Base-by-base conservation (phyloP, 2,113 vertebrate species). In the Pluvianellus socialis region DNA sequence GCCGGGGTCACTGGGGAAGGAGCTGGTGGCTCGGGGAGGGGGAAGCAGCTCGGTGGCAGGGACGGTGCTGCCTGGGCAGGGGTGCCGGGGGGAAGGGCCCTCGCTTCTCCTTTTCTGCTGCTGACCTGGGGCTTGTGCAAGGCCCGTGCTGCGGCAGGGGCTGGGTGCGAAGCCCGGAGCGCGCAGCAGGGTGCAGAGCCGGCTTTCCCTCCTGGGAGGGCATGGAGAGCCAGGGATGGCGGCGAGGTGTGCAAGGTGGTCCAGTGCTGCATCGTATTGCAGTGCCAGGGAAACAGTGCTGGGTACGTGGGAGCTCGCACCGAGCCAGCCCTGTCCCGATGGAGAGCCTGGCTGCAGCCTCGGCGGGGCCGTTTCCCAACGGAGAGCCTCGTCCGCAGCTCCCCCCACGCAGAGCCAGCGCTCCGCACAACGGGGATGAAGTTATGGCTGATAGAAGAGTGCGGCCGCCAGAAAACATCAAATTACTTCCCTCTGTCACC, bases 301-400 rank as follows among this genome's bases (percentile, higher is more conserved):
- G 1, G 13, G 62, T 27, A 18, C 1, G 1, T 11, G 53, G 30
- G 33, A 66, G 22, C 23, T 10, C 20, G 10, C 5, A 9, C 17
- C 0, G 2, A 68, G n/a, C n/a, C 35, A 8, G 12, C 30, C 16
- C 33, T 33, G 63, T 44, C 49, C 28, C 35, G 28, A 16, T 4
- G 32, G 55, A 95, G 44, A 74, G 38, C 65, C 44, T 68, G 79
- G 35, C 74, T 38, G 12, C 70, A 42, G 58, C 59, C 50, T 35
- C 2, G 0, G 4, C 0, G 0, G 49, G 65, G 27, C 26, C 33
- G 7, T 73, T 59, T 63, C 49, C 53, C 1, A 0, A 30, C 0
- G 4, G 42, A 22, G 32, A 84, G 10, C 65, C 38, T 77, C 2
- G 2, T 55, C 73, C 9, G 22, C 32, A 53, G 58, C 45, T 88